Conservation (phyloP, 2,797 vertebrate genomes). For the Orientallactaga sibirica region DNA sequence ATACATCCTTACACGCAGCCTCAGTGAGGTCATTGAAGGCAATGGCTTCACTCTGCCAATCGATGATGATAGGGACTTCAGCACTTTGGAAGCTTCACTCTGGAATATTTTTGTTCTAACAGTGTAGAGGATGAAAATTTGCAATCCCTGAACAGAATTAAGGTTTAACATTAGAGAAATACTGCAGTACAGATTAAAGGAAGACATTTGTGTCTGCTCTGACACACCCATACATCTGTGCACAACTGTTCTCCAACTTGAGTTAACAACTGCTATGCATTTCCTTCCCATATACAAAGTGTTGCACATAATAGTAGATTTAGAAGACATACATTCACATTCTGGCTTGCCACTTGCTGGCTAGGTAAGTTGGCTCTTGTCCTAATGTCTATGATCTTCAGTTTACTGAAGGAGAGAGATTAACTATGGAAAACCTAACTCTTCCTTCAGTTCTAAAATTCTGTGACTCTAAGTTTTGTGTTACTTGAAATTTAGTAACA, state of each 20-base stretch:
- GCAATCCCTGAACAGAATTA: conserved; percentile 78
- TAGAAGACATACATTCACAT: not conserved
- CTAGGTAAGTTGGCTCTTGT: not conserved
- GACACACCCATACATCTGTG: not conserved
- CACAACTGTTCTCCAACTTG: not conserved
- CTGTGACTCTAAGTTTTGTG: not conserved
- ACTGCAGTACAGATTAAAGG: not conserved
- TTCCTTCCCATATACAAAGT: not conserved
- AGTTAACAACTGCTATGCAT: not conserved
- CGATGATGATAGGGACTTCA: conserved; percentile 52
- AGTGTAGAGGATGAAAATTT: conserved; percentile 85
- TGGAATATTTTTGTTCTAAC: conserved; percentile 79
- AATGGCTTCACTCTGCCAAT: not conserved
- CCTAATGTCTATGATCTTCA: not conserved
- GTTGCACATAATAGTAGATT: not conserved
- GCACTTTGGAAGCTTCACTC: conserved; percentile 71
- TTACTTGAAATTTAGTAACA: not conserved
- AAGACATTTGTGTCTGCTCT: not conserved
- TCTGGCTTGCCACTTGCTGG: not conserved
- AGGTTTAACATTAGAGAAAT: conserved; percentile 41
- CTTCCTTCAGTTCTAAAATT: conserved; percentile 6
- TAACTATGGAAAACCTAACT: not conserved
- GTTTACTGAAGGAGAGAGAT: not conserved
- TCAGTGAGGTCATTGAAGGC: accelerated
- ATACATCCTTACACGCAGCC: conserved; percentile 76